Evolutionary conservation across 2,888 invertebrate species (phyloP).

Genomic region (Laspeyria flexula): DNA sequence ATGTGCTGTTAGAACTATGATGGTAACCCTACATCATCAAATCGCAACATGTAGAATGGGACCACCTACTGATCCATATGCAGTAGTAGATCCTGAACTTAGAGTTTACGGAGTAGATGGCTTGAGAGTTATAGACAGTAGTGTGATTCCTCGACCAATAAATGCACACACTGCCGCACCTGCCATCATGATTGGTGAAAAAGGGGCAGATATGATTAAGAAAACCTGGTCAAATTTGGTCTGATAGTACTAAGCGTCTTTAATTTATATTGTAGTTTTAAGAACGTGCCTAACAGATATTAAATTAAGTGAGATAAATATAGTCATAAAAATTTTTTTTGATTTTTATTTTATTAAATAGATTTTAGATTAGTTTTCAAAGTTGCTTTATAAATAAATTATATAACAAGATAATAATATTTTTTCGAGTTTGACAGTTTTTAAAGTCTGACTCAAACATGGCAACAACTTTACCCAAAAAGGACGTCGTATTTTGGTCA

Average conservation of each 20-base stretch:
- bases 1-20: slow-evolving; percentile 87
- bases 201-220: slow-evolving; percentile 89
- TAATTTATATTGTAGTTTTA: slow-evolving; percentile 1
- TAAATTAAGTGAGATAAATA: not conserved
- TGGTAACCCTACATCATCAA: slow-evolving; percentile 87
- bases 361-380: no score
- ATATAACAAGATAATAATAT: no score
- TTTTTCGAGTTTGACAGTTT: no score
- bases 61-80: slow-evolving; percentile 84
- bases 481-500: no score
- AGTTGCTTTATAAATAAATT: no score
- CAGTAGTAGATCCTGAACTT: slow-evolving; percentile 88
- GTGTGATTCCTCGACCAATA: slow-evolving; percentile 88
- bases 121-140: slow-evolving; percentile 89
- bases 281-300: slow-evolving; percentile 4
- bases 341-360: not conserved
- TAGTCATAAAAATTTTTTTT: not conserved
- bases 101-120: slow-evolving; percentile 88
- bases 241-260: not conserved
- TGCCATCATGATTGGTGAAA: slow-evolving; percentile 91
- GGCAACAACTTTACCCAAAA: no score
- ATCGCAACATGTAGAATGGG: slow-evolving; percentile 91
- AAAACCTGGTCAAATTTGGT: slow-evolving; percentile 78
- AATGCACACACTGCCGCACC: slow-evolving; percentile 89
- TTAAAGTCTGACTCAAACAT: no score